Percentiles rank a stretch among this genome's conserved stretches.
Evolutionary conservation across 2,797 vertebrate genomes (phyloP).

Genomic region (Danio albolineatus): DNA sequence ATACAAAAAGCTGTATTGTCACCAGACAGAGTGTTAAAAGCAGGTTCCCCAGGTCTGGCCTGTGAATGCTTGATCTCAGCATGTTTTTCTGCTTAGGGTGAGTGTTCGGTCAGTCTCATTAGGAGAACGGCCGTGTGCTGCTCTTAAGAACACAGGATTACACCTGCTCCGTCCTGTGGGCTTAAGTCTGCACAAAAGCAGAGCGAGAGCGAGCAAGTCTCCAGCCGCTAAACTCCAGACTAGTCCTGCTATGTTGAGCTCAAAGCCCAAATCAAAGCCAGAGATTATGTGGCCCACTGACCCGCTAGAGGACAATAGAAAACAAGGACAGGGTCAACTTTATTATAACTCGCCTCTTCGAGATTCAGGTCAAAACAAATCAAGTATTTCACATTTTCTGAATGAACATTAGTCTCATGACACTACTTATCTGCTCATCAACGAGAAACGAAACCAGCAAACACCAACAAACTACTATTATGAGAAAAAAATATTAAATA

Average conservation of each 20-base stretch:
- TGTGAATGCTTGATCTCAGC: conserved; percentile 63
- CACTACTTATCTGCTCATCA: background rate
- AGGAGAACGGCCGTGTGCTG: conserved; percentile 63
- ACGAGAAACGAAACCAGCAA: too few species aligned
- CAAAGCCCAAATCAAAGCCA: conserved; percentile 48
- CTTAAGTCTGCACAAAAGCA: conserved; percentile 45
- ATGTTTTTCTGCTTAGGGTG: conserved; percentile 61
- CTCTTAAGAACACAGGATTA: conserved; percentile 61
- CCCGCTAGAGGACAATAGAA: conserved; percentile 39
- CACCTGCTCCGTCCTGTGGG: conserved; percentile 38
- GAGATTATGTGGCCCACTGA: conserved; percentile 49
- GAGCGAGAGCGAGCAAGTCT: conserved; percentile 24
- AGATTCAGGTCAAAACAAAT: conserved; percentile 31
- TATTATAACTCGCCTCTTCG: conserved; percentile 28
- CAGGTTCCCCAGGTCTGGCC: conserved; percentile 1
- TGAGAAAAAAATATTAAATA: too few species aligned
- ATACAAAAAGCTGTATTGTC: background rate
- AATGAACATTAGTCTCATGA: background rate
- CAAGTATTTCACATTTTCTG: background rate
- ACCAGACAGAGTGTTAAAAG: background rate
- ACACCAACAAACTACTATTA: too few species aligned
- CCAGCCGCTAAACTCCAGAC: conserved; percentile 46
- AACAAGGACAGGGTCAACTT: conserved; percentile 39
- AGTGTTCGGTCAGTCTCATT: conserved; percentile 61
- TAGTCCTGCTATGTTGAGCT: conserved; percentile 31